phyloP scores from a whole-genome alignment of 2,888 invertebrate species.

The Halictus ligatus region DNA sequence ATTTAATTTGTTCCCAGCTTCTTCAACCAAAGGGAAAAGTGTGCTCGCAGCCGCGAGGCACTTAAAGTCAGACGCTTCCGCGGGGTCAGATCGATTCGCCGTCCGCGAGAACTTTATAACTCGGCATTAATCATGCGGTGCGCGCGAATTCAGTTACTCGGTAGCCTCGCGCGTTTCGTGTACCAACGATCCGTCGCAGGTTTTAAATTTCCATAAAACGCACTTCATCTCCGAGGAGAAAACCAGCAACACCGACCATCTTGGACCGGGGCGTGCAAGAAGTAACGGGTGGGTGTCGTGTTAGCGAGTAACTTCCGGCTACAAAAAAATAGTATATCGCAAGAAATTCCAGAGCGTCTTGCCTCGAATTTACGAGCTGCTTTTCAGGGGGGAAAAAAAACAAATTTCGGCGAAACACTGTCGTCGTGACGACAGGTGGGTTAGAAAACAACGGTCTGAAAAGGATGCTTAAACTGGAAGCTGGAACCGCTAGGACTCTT shows the following conservation, averaged over 20 bases:
- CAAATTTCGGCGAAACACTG: not conserved
- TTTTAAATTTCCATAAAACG: constrained; percentile 29
- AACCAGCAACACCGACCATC: not conserved
- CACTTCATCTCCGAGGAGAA: not conserved
- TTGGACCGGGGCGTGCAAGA: not conserved
- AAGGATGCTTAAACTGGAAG: too few relatives aligned
- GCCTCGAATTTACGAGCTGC: too few relatives aligned
- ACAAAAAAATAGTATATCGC: not conserved
- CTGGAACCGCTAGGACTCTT: too few relatives aligned
- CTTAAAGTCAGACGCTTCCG: not conserved
- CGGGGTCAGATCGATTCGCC: not conserved
- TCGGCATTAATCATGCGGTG: not conserved
- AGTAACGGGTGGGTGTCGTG: not conserved
- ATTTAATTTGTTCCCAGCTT: not conserved
- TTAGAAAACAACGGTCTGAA: not conserved
- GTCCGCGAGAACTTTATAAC: not conserved
- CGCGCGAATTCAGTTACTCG: not conserved
- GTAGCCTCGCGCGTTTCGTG: not conserved
- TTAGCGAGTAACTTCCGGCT: not conserved
- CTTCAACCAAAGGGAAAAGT: not conserved
- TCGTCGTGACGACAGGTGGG: not conserved
- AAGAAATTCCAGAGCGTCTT: not conserved
- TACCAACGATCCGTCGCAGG: not conserved
- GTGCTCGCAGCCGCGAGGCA: not conserved
- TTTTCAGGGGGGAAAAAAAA: not conserved